Evolutionary conservation across 2,797 vertebrate species (phyloP).

Genomic region (Muscicapa striata): DNA sequence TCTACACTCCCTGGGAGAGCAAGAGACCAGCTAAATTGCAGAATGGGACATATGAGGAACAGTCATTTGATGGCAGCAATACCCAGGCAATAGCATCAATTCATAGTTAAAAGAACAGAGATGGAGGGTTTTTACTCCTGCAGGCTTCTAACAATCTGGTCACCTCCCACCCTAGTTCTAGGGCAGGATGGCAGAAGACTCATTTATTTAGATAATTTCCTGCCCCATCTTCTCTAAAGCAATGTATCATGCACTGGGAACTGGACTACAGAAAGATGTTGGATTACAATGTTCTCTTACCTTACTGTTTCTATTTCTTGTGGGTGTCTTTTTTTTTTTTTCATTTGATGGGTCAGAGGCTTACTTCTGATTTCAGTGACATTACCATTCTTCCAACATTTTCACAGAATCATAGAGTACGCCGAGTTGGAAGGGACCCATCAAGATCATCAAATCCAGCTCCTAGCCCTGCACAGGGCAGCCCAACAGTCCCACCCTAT

Average conservation of each 20-base stretch:
- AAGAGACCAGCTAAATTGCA: background rate
- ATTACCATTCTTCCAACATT: background rate
- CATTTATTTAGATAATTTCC: background rate
- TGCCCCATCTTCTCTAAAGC: background rate
- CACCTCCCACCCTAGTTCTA: background rate
- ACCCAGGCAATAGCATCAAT: background rate
- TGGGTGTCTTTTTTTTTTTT: background rate
- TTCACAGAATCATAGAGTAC: background rate
- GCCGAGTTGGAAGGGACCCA: background rate
- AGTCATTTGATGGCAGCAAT: background rate
- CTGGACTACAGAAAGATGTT: background rate
- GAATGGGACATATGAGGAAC: background rate
- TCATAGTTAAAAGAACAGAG: background rate
- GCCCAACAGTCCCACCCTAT: background rate
- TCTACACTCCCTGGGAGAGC: background rate
- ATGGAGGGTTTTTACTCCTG: background rate
- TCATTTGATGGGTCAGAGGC: rapidly evolving
- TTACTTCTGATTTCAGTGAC: background rate
- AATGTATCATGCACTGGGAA: background rate
- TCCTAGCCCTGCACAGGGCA: background rate
- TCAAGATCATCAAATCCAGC: background rate
- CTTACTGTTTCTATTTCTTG: background rate
- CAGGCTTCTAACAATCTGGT: background rate
- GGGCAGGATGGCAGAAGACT: background rate
- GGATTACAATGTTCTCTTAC: background rate